Evolutionary conservation across 2,888 invertebrate species (phyloP), one percentile per base, ranked within the genome.

Genomic region (Epistrophe eligans): DNA sequence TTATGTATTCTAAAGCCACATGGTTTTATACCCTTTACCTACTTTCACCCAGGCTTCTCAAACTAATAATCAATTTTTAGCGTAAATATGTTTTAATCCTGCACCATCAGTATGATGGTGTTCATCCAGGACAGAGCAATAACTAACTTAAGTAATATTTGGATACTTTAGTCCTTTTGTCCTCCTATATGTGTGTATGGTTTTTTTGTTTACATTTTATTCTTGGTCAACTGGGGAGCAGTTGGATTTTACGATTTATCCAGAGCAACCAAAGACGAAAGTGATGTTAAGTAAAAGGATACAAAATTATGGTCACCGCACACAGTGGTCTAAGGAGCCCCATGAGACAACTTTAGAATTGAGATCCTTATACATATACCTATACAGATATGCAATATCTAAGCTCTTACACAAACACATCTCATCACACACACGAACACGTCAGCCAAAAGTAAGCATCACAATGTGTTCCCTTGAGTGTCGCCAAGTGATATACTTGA

Each of bases 51-150:
- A 35, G 15, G 28, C 15, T 64, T 50, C 43, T 19, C 43, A 72
- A 77, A 62, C 57, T 55, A 73, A 84, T 80, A 77, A 80, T 77
- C 79, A 73, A 67, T 80, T 84, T 81, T 67, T 43, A 72, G 70
- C 77, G 77, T 43, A 81, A 80, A 77, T 62, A 72, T 67, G 66
- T 77, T 80, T 80, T 80, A 57, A 73, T 80, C 55, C 55, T 43
- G 15, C 40, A 57, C 35, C 52, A 71, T 38, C n/a, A 50, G 38
- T 50, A 19, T 50, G 43, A 4, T 40, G 45, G 62, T 67, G 8
- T 35, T 57, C 11, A 1, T 38, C 35, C 15, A 67, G 13, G 35
- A 67, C 19, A 50, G n/a, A 32, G 19, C 1, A 19, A 9, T 64
- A 45, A n/a, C 35, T 17, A 32, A 24, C 43, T 28, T 11, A 28